Conservation (phyloP, 1,140 invertebrate species). For the Araneus ventricosus region DNA sequence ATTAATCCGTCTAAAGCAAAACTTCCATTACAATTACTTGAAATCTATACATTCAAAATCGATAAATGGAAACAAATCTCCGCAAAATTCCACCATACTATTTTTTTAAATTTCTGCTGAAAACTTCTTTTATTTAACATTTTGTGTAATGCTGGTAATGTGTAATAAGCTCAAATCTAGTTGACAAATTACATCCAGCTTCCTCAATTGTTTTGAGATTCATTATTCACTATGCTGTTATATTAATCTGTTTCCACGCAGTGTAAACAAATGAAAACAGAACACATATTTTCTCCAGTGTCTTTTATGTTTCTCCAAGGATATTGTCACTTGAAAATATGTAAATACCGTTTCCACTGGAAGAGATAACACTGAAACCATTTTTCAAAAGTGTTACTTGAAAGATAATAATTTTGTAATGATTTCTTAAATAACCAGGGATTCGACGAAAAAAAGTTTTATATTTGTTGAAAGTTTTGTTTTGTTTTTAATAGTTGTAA, state of each 20-base stretch:
- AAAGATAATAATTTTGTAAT: slow-evolving; percentile 38
- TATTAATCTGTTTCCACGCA: neutral
- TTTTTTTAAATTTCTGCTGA: neutral
- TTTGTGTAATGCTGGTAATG: neutral
- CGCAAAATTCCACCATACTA: neutral
- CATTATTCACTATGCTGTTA: slow-evolving; percentile 24
- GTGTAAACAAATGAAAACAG: slow-evolving; percentile 22
- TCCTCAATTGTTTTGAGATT: neutral
- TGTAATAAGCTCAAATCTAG: slow-evolving; percentile 24
- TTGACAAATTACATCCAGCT: neutral
- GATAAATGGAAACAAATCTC: too few relatives aligned
- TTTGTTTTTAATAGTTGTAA: too few relatives aligned
- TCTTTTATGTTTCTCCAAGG: neutral
- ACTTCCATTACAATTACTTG: too few relatives aligned
- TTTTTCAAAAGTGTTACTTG: slow-evolving; percentile 37
- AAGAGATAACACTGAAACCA: slow-evolving; percentile 5
- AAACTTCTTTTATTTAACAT: neutral
- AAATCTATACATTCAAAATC: too few relatives aligned
- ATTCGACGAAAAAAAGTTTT: neutral
- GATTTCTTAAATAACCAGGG: neutral
- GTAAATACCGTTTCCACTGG: neutral
- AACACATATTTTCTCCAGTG: slow-evolving; percentile 1
- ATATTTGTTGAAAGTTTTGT: too few relatives aligned
- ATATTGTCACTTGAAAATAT: slow-evolving; percentile 2
- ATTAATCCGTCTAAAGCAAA: too few relatives aligned